Conservation (phyloP, 2,888 invertebrate species). For the Calliopum simillimum region DNA sequence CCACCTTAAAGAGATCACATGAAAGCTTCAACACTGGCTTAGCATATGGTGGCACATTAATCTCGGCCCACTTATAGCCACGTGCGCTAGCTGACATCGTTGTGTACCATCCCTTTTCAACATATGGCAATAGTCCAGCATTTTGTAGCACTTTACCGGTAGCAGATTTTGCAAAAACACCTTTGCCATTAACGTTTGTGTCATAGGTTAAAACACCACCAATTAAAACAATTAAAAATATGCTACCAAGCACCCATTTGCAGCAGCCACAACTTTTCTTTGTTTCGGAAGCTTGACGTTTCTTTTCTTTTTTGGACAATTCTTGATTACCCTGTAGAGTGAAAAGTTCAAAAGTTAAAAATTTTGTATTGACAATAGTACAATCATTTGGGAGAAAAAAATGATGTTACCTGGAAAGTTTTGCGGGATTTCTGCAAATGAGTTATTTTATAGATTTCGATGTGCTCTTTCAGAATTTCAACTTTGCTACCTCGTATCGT, state of each 20-base stretch:
- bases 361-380: background rate
- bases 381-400: no score
- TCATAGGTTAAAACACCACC: conserved; percentile 75
- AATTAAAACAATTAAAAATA: conserved; percentile 73
- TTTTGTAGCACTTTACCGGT: conserved; percentile 76
- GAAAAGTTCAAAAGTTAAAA: background rate
- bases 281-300: conserved; percentile 53
- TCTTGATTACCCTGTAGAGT: conserved; percentile 57
- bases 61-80: conserved; percentile 76
- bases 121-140: conserved; percentile 74
- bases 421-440: no score
- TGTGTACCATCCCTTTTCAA: conserved; percentile 74
- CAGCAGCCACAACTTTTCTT: conserved; percentile 68
- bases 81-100: conserved; percentile 73
- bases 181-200: conserved; percentile 74
- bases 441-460: no score
- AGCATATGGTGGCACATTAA: conserved; percentile 76
- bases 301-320: conserved; percentile 59
- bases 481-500: no score
- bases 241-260: conserved; percentile 76
- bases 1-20: conserved; percentile 71
- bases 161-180: conserved; percentile 77
- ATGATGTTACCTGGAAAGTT: no score
- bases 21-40: conserved; percentile 75
- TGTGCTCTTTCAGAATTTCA: no score